Evolutionary conservation across 2,888 invertebrate species (phyloP).

Genomic region (Nysson spinosus): DNA sequence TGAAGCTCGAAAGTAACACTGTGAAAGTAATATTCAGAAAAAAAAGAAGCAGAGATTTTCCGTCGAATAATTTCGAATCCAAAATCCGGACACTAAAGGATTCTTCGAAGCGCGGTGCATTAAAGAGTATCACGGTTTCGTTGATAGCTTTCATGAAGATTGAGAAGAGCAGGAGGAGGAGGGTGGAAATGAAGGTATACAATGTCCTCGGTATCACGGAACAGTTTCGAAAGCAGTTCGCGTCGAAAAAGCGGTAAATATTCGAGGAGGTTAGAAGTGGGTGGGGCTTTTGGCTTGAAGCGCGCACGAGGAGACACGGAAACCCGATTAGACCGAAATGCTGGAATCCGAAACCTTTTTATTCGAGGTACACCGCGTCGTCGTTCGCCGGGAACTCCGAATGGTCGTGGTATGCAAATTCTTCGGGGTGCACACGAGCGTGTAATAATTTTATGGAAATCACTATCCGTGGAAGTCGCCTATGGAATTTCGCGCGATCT

Average conservation of each 20-base stretch:
- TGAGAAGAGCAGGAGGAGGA: neutral
- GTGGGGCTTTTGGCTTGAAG: neutral
- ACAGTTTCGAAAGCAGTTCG: neutral
- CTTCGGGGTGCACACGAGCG: slow-evolving; percentile 38
- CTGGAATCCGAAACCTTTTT: slow-evolving; percentile 42
- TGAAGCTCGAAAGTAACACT: too few relatives aligned
- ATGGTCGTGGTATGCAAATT: slow-evolving; percentile 59
- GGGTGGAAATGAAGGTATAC: too few relatives aligned
- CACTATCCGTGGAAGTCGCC: slow-evolving; percentile 30
- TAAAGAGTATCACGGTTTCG: slow-evolving; percentile 1
- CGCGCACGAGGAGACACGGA: slow-evolving; percentile 36
- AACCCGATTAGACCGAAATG: slow-evolving; percentile 53
- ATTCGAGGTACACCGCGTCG: slow-evolving; percentile 21
- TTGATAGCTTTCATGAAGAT: slow-evolving; percentile 5
- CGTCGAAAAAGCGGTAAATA: slow-evolving; percentile 23
- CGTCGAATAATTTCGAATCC: neutral
- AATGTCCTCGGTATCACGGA: neutral
- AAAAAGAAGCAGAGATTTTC: too few relatives aligned
- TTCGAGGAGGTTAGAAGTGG: too few relatives aligned
- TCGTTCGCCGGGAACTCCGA: slow-evolving; percentile 17
- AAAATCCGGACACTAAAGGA: neutral
- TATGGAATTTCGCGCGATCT: slow-evolving; percentile 41
- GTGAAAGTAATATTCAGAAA: too few relatives aligned
- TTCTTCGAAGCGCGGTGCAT: neutral
- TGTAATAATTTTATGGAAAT: slow-evolving; percentile 64